Evolutionary conservation across 2,113 vertebrate species (phyloP), one percentile per base, ranked within the genome.

Genomic region (Diglossa brunneiventris): DNA sequence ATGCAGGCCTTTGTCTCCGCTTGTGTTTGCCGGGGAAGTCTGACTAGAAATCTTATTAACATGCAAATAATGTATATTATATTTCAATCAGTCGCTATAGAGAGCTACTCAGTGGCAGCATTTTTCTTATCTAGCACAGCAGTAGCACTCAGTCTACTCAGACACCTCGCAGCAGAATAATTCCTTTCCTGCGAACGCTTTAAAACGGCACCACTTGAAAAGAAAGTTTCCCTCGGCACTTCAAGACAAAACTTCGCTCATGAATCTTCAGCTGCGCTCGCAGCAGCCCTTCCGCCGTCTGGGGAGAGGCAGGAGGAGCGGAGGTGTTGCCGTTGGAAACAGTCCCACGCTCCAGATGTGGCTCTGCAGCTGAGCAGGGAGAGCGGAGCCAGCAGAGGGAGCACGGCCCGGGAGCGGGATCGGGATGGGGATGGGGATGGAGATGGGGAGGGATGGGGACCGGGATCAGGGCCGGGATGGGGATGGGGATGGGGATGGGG

Each of bases 351-450:
- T 27, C 27, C 55, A 18, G 35, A 14, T 14, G 39, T 3, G 68
- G 0, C 0, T 27, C 2, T 0, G 46, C 0, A 3, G 3, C 21
- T 1, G 72, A 64, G 59, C 61, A 6, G 62, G 0, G 52, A 21
- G 69, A 47, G 82, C 62, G 4, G 26, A 39, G 76, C 80, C 96
- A 81, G 95, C 75, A 96, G 95, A 97, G 94, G 95, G 96, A 97
- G 96, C 85, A 44, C 24, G 44, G 91, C 41, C 55, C 31, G 89
- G 61, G 81, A 66, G n/a, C 1, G 12, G 46, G 21, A 18, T 4
- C 33, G 15, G 53, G 16, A 63, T 13, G 37, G 37, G 23, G 15
- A 31, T 2, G 8, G 50, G 26, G 27, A 52, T 11, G 3, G 1
- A 17, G 18, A 31, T 42, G 19, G 83, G 61, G 75, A 68, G 17